Conservation (phyloP, 2,113 vertebrate genomes). For the Tiliqua scincoides region DNA sequence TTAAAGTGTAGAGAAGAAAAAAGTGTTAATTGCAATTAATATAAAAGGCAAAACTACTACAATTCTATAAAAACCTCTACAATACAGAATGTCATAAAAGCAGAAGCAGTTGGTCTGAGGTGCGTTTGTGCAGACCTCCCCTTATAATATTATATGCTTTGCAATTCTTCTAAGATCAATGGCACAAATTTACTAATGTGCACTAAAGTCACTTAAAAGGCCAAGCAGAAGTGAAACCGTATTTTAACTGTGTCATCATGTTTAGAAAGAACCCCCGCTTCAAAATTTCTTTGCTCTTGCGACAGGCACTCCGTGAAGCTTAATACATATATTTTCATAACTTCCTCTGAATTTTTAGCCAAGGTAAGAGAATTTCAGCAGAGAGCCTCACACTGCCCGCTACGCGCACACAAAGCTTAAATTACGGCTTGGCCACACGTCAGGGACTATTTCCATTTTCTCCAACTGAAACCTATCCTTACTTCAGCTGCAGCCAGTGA, state of each 20-base stretch:
- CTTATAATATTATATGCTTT: neutral
- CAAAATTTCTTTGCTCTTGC: neutral
- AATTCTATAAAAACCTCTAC: neutral
- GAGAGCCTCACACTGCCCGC: slow-evolving; percentile 72
- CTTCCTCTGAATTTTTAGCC: slow-evolving; percentile 49
- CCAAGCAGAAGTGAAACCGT: neutral
- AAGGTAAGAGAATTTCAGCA: slow-evolving; percentile 58
- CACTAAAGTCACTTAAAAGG: neutral
- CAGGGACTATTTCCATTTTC: slow-evolving; percentile 86
- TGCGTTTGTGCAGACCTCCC: neutral
- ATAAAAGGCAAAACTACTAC: too few relatives aligned
- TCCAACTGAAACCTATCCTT: slow-evolving; percentile 78
- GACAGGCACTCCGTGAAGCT: slow-evolving; percentile 19
- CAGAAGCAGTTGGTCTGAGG: neutral
- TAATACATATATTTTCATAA: slow-evolving; percentile 26
- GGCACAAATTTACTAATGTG: neutral
- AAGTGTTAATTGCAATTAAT: neutral
- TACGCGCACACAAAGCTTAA: slow-evolving; percentile 76
- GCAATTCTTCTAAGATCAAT: neutral
- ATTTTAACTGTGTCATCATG: neutral
- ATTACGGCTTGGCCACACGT: slow-evolving; percentile 79
- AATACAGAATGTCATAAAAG: too few relatives aligned
- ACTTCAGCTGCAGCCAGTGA: slow-evolving; percentile 98
- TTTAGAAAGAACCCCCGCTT: neutral
- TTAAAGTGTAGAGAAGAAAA: neutral